A percentile compares a stretch with the other conserved stretches of the same genome.
These are phyloP conservation scores for Sorex fumeus DNA, from an alignment of 2,113 vertebrate genomes.

Conservation along the genomic window DNA sequence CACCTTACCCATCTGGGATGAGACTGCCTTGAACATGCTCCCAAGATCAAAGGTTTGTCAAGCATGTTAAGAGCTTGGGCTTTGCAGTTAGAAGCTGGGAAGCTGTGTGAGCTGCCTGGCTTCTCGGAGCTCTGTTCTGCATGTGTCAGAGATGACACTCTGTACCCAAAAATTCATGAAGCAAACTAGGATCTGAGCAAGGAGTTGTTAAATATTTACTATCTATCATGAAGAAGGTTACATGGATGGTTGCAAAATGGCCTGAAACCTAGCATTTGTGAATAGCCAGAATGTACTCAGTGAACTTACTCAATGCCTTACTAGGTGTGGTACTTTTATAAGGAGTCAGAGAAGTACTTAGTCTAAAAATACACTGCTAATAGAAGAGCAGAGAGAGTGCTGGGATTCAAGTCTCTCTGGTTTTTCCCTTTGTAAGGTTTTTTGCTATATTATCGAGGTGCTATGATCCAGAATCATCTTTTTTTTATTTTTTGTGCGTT, in stretches of 20 bases:
- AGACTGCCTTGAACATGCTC: neutral
- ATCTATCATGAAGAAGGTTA: neutral
- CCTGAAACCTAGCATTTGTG: neutral
- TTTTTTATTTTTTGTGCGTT: neutral
- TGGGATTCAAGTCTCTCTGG: neutral
- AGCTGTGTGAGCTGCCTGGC: neutral
- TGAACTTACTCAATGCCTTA: neutral
- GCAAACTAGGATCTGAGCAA: neutral
- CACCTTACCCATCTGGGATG: neutral
- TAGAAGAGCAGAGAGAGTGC: neutral
- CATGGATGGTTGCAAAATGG: neutral
- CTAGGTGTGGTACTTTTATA: neutral
- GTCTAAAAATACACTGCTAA: neutral
- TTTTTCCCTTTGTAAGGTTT: neutral
- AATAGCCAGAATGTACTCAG: neutral
- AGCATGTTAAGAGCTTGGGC: neutral
- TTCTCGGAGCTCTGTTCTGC: neutral
- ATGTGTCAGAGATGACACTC: neutral
- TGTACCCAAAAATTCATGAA: neutral
- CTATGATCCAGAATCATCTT: too few relatives aligned
- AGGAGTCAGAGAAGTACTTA: conserved; percentile 39
- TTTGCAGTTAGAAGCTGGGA: neutral
- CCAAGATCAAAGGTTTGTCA: neutral
- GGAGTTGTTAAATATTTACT: neutral
- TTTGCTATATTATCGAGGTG: neutral